These are phyloP conservation scores for Leptodactylus fallax DNA, from an alignment of 2,797 vertebrate species.

Conservation along the genomic window DNA sequence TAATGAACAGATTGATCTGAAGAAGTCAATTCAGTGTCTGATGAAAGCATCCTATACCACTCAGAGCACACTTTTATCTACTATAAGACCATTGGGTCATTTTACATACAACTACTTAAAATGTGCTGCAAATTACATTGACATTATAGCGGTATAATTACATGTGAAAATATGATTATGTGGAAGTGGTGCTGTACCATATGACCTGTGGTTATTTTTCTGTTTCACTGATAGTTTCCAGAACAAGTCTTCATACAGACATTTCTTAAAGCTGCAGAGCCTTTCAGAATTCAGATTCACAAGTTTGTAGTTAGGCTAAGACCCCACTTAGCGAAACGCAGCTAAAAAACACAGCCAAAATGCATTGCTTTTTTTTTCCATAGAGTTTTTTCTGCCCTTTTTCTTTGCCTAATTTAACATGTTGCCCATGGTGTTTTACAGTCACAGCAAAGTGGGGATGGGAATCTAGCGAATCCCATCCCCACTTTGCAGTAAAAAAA, in stretches of 20 bases:
- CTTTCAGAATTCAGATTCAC: not conserved
- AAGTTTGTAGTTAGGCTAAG: not conserved
- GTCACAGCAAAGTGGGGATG: too few relatives aligned
- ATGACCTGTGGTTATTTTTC: not conserved
- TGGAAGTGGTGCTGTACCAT: not conserved
- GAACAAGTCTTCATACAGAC: not conserved
- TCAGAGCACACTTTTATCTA: not conserved
- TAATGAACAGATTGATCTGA: conserved; percentile 16
- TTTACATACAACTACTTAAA: not conserved
- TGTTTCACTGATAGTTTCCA: not conserved
- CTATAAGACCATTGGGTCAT: not conserved
- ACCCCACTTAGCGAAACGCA: too few relatives aligned
- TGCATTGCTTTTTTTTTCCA: too few relatives aligned
- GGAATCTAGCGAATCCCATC: too few relatives aligned
- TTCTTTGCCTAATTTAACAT: too few relatives aligned
- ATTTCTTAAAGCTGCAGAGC: not conserved
- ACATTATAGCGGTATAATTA: too few relatives aligned
- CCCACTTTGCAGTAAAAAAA: too few relatives aligned
- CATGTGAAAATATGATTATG: not conserved
- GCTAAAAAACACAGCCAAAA: too few relatives aligned
- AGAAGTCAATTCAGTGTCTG: not conserved
- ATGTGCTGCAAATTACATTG: not conserved
- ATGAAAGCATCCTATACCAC: not conserved
- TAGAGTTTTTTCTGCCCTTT: too few relatives aligned
- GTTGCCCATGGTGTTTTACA: too few relatives aligned